Conservation (phyloP, 2,888 invertebrate species). For the Caenorhabditis sp. region DNA sequence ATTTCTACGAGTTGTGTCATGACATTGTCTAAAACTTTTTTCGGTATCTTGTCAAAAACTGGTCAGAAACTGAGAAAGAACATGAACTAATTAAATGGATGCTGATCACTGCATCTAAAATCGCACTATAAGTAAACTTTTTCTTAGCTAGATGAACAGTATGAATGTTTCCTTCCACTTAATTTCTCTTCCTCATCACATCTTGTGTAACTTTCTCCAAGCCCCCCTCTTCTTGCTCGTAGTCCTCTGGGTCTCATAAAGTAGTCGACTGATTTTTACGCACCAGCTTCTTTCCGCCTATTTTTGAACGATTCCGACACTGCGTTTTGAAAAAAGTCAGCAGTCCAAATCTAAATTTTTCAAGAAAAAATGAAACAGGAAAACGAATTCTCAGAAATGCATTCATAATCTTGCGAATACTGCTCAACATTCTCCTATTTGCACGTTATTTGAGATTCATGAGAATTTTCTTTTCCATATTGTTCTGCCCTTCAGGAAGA, state of each 20-base stretch:
- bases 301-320: background rate
- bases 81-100: no score
- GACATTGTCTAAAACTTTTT: background rate
- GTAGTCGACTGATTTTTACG: background rate
- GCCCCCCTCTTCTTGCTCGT: background rate
- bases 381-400: constrained; percentile 27
- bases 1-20: background rate
- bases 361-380: constrained; percentile 1
- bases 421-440: constrained; percentile 11
- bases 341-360: background rate
- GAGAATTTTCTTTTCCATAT: constrained; percentile 17
- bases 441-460: constrained; percentile 54
- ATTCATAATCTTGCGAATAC: constrained; percentile 9
- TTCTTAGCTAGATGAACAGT: no score
- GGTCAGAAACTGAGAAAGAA: background rate
- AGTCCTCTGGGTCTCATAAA: constrained; percentile 44
- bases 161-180: background rate
- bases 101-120: no score
- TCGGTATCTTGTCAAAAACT: background rate
- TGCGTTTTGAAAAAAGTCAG: background rate
- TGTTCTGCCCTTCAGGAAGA: no score
- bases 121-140: no score
- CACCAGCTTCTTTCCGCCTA: background rate
- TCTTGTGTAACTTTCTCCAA: background rate
- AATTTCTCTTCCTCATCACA: background rate